phyloP scores from a whole-genome alignment of 2,797 vertebrate species.

The Helarctos malayanus region DNA sequence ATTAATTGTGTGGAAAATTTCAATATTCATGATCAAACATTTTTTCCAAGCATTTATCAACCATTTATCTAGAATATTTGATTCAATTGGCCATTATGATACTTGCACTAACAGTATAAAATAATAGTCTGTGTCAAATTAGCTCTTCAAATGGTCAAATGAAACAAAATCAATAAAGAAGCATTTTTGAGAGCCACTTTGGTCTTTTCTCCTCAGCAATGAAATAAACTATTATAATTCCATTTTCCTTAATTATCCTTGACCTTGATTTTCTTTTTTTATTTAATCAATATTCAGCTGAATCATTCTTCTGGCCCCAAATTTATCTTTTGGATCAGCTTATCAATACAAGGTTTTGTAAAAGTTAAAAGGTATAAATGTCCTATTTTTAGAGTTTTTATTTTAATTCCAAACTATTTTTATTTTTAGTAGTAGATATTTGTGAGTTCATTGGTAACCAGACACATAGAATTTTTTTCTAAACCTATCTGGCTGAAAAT shows the following conservation, averaged over 20 bases:
- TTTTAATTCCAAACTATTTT: slow-evolving; percentile 47
- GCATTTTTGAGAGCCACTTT: not conserved
- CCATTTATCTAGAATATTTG: slow-evolving; percentile 29
- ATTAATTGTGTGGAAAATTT: not conserved
- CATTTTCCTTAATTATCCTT: not conserved
- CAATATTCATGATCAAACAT: not conserved
- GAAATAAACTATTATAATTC: slow-evolving; percentile 10
- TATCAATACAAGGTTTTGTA: not conserved
- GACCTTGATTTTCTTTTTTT: slow-evolving; percentile 27
- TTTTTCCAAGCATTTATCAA: slow-evolving; percentile 24
- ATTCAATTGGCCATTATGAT: not conserved
- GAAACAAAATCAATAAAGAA: slow-evolving; percentile 42
- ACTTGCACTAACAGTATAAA: not conserved
- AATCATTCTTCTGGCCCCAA: not conserved
- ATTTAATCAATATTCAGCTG: not conserved
- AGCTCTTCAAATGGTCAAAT: not conserved
- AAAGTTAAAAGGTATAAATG: not conserved
- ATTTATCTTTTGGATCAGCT: not conserved
- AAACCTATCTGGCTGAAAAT: slow-evolving; percentile 36
- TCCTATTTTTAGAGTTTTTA: not conserved
- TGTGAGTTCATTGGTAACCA: slow-evolving; percentile 8
- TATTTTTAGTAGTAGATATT: slow-evolving; percentile 19
- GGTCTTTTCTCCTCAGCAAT: not conserved
- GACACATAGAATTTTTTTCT: not conserved
- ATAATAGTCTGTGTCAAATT: not conserved